phyloP scores from a whole-genome alignment of 2,113 vertebrate species.

The Notechis scutatus region DNA sequence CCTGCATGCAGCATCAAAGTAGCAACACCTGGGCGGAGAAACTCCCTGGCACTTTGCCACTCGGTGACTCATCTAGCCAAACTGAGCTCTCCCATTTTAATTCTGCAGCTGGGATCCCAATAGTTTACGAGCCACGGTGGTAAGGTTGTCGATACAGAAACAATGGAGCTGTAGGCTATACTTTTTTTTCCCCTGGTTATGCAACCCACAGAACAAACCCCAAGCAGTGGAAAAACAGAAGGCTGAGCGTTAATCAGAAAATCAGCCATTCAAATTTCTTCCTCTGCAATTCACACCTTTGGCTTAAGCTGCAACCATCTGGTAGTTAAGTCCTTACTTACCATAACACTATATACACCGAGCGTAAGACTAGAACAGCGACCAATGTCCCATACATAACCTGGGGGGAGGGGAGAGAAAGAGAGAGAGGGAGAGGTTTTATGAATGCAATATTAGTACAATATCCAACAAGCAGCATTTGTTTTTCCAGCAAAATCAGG shows the following conservation, averaged over 20 bases:
- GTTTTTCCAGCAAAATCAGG: not conserved
- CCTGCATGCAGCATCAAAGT: no score
- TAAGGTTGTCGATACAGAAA: not conserved
- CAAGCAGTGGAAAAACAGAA: not conserved
- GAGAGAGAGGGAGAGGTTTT: slow-evolving; percentile 4
- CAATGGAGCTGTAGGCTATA: not conserved
- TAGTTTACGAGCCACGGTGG: no score
- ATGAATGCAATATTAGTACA: not conserved
- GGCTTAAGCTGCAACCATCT: not conserved
- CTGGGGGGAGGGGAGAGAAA: slow-evolving; percentile 61
- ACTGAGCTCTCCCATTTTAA: not conserved
- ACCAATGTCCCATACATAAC: slow-evolving; percentile 94
- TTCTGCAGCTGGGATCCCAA: not conserved
- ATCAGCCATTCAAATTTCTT: not conserved
- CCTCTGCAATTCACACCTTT: not conserved
- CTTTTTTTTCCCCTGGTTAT: not conserved
- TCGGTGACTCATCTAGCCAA: not conserved
- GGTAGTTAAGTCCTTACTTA: slow-evolving; percentile 63
- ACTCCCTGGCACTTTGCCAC: no score
- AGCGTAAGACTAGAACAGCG: slow-evolving; percentile 85
- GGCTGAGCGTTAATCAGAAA: not conserved
- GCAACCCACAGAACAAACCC: not conserved
- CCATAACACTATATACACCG: slow-evolving; percentile 96
- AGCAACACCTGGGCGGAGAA: not conserved
- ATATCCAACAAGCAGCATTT: not conserved